phyloP scores from a whole-genome alignment of 2,113 vertebrate species.

The Eleginops maclovinus region DNA sequence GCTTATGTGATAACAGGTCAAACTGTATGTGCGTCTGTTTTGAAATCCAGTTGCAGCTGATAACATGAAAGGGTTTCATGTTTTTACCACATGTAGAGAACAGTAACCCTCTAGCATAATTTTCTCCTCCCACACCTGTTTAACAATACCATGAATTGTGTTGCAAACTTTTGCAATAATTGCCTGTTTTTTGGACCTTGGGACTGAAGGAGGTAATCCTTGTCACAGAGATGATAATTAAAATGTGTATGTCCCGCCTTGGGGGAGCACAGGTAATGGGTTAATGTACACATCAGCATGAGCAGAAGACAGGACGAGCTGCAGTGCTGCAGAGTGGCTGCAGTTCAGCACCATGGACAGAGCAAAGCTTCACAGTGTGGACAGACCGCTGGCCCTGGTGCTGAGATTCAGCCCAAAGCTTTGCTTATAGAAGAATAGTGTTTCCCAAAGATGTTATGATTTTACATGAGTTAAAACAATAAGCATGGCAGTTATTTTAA shows the following conservation, averaged over 20 bases:
- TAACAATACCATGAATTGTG: slow-evolving; percentile 53
- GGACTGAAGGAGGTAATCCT: slow-evolving; percentile 19
- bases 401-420: slow-evolving; percentile 16
- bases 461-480: not conserved
- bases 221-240: slow-evolving; percentile 18
- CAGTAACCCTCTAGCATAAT: slow-evolving; percentile 32
- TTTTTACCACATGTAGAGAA: slow-evolving; percentile 28
- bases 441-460: not conserved
- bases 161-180: slow-evolving; percentile 43
- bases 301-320: not conserved
- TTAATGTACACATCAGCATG: slow-evolving; percentile 19
- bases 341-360: slow-evolving; percentile 52
- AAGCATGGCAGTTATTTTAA: not conserved
- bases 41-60: slow-evolving; percentile 35
- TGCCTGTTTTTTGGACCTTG: slow-evolving; percentile 12
- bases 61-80: slow-evolving; percentile 46
- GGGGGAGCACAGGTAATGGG: slow-evolving; percentile 39
- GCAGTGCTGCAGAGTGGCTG: not conserved
- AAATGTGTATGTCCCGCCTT: not conserved
- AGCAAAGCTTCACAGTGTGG: not conserved
- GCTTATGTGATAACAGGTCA: no score
- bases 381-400: slow-evolving; percentile 39
- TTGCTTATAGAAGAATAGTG: not conserved
- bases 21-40: slow-evolving; percentile 26
- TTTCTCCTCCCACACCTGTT: slow-evolving; percentile 47